Percentiles rank a stretch among this genome's conserved stretches.
Evolutionary conservation across 1,140 invertebrate species (phyloP).

Genomic region (Drosophila ananassae): DNA sequence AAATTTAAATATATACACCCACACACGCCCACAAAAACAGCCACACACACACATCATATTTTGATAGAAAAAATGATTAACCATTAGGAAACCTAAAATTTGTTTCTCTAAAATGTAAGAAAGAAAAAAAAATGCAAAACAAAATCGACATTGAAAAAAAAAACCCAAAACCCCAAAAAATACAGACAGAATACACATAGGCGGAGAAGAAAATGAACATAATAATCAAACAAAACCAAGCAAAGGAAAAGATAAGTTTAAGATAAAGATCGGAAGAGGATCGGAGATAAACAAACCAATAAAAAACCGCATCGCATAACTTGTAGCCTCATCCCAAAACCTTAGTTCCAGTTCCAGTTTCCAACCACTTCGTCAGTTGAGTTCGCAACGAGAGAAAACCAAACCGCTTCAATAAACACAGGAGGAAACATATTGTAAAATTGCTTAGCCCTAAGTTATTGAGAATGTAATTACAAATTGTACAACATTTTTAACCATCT

Average conservation of each 20-base stretch:
- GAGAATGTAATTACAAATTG: conserved; percentile 38
- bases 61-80: conserved; percentile 61
- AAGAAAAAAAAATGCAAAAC: conserved; percentile 40
- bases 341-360: conserved; percentile 50
- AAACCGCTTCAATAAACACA: conserved; percentile 7
- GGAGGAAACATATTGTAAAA: conserved; percentile 53
- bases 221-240: conserved; percentile 71
- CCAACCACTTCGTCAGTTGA: conserved; percentile 30
- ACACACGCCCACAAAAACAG: conserved; percentile 50
- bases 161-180: conserved; percentile 16
- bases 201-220: conserved; percentile 47
- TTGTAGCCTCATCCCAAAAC: conserved; percentile 50
- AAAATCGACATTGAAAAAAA: conserved; percentile 19
- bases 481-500: conserved; percentile 36
- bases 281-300: conserved; percentile 24
- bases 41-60: conserved; percentile 74
- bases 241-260: conserved; percentile 60
- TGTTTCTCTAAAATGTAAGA: conserved; percentile 75
- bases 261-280: conserved; percentile 36
- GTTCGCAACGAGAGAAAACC: conserved; percentile 13
- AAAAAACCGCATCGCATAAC: conserved; percentile 19
- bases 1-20: conserved; percentile 67
- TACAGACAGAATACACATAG: conserved; percentile 17
- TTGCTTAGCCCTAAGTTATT: conserved; percentile 64
- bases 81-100: conserved; percentile 57